Base-by-base conservation (phyloP, 2,888 invertebrate genomes). In the Cyclophora punctaria region DNA sequence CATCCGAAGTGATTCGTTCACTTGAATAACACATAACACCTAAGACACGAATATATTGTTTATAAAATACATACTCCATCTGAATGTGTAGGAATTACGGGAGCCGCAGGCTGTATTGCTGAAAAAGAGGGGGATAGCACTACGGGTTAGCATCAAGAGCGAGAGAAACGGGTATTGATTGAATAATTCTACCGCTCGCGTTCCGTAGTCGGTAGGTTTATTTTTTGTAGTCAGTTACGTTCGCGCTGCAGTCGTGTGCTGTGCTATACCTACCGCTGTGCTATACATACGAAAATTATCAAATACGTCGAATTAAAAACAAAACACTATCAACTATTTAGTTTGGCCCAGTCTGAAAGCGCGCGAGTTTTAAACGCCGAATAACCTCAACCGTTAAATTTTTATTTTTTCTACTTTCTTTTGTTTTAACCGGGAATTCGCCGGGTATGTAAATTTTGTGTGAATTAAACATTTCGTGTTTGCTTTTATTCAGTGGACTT, bases 391-490 rank as follows among this genome's bases (percentile, higher is more conserved):
- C 37, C 50, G 69, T 73, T 64, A 64, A 51, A 47, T 52, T 62
- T 59, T 55, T 60, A 66, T 69, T 67, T 65, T 66, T 71, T 76
- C 73, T 73, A 40, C 53, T 48, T 63, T 60, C 53, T 55, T 67
- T 73, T 73, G 65, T 71, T 82, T 83, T 79, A 60, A 66, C 80
- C 82, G 80, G 81, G 70, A 78, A 84, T 83, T 82, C 70, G 78
- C 85, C 85, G 84, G 84, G 61, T 37, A 37, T 58, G 59, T 59
- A 65, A 66, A 69, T 66, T 64, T 60, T 61, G 64, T 60, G 75
- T 64, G 61, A 63, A 20, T 34, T 44, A 63, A 67, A 68, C 68
- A 58, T 70, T 63, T 51, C 5, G 44, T 6, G 3, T 69, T 77
- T 80, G 74, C 52, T 59, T 53, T 69, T 73, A 64, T 72, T 75